Base-by-base conservation (phyloP, 2,797 vertebrate genomes). In the Diglossa cyanea region DNA sequence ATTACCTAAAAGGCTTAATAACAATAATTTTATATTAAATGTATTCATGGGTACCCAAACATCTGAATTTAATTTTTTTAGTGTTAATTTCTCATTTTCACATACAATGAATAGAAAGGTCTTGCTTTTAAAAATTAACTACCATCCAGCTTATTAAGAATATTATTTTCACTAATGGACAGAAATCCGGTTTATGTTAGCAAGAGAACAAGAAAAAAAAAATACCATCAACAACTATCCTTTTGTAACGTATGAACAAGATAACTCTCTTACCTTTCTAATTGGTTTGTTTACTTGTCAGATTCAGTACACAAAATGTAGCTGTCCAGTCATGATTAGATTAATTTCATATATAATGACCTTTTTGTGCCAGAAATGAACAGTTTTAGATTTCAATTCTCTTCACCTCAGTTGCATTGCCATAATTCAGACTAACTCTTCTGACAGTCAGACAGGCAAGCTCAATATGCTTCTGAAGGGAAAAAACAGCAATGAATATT, bases 11-110 rank as follows among this genome's bases (percentile, higher is more conserved):
- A 95, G 31, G n/a, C 68, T 87, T 90, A 95, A 90, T 87, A 93
- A 48, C 80, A 80, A 82, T 70, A 3, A 86, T 95, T 95, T 94
- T 81, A 90, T 61, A 62, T 74, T 84, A 80, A 37, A 83, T 73
- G 63, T 76, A 66, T 94, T 94, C 67, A 87, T 54, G 48, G 10
- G 50, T 95, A 84, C 51, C 55, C 21, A 54, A 96, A 95, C 33
- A 63, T 42, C 53, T 89, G 47, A 88, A 93, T 95, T 96, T 94
- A 86, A 94, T 72, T 91, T 90, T 96, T 96, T 87, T 71, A 5
- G 9, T 74, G 68, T 81, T 86, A 63, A 77, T 96, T 96, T 97
- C 93, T 97, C 82, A 94, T 58, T 71, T 94, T 96, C 76, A 86
- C 47, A 63, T 94, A 60, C 47, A 94, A 50, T 88, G 71, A 94